Evolutionary conservation across 2,888 invertebrate genomes (phyloP).

Genomic region (Scaptomyza reducta): DNA sequence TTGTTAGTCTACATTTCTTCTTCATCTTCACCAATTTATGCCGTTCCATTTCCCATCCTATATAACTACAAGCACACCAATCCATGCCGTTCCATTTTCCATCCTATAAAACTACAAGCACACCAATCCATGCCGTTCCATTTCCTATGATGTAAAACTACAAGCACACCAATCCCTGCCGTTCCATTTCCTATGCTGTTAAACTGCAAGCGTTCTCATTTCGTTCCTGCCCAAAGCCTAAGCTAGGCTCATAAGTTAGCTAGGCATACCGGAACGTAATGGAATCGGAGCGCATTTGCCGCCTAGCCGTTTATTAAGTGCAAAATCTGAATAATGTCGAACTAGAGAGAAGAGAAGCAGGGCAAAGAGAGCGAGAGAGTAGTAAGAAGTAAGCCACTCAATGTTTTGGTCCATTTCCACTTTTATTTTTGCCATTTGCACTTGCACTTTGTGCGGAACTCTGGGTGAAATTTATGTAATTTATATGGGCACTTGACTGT

Average conservation of each 20-base stretch:
- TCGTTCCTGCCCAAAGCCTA: too few species aligned
- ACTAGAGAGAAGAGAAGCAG: background rate
- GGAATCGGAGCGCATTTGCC: constrained; percentile 6
- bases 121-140: too few species aligned
- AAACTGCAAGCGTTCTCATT: too few species aligned
- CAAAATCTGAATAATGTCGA: constrained; percentile 34
- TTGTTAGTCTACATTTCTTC: too few species aligned
- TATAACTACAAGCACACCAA: too few species aligned
- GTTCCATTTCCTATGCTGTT: too few species aligned
- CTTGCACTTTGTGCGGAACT: constrained; percentile 49
- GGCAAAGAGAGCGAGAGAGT: background rate
- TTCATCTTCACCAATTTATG: too few species aligned
- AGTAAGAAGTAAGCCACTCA: constrained; percentile 19
- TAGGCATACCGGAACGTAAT: background rate
- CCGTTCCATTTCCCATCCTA: too few species aligned
- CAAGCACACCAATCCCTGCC: too few species aligned
- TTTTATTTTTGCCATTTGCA: constrained; percentile 11
- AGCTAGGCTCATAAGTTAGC: background rate
- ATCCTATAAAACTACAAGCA: too few species aligned
- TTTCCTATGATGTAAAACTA: too few species aligned
- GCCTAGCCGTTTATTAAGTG: constrained; percentile 32
- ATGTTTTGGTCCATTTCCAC: constrained; percentile 17
- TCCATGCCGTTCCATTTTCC: too few species aligned
- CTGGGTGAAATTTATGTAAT: constrained; percentile 84
- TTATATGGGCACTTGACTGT: constrained; percentile 85